These are phyloP conservation scores for Odontocerum albicorne DNA, from an alignment of 2,888 invertebrate species.

Conservation along the genomic window DNA sequence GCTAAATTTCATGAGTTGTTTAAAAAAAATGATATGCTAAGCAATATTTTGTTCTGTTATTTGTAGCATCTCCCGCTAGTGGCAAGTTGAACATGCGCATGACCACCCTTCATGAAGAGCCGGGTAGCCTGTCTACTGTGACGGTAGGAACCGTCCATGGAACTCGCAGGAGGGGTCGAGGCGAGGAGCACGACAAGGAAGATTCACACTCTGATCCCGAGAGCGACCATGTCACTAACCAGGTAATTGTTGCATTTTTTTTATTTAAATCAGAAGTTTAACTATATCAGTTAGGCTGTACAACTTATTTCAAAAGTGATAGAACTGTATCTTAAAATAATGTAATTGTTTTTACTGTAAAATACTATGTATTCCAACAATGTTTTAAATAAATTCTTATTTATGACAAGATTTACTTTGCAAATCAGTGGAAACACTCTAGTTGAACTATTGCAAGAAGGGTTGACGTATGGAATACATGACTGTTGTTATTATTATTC, in stretches of 20 bases:
- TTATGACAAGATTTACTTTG: too few relatives aligned
- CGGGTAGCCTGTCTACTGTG: constrained; percentile 43
- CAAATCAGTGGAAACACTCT: too few relatives aligned
- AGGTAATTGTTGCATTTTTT: constrained; percentile 44
- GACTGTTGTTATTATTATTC: too few relatives aligned
- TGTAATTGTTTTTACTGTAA: neutral
- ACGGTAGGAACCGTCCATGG: constrained; percentile 38
- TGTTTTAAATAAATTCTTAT: too few relatives aligned
- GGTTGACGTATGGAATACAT: too few relatives aligned
- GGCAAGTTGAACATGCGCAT: constrained; percentile 84
- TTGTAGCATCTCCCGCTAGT: constrained; percentile 79
- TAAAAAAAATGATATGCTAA: constrained; percentile 10
- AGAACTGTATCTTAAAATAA: neutral
- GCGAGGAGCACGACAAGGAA: constrained; percentile 41
- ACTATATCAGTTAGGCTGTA: too few relatives aligned
- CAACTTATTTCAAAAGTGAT: too few relatives aligned
- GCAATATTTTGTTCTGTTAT: too few relatives aligned
- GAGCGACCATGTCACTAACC: constrained; percentile 37
- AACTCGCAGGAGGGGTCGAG: constrained; percentile 42
- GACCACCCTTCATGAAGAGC: constrained; percentile 92
- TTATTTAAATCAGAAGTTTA: too few relatives aligned
- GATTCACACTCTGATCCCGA: constrained; percentile 58
- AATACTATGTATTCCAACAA: too few relatives aligned
- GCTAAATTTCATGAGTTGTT: neutral
- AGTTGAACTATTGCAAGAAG: too few relatives aligned